Evolutionary conservation across 2,888 invertebrate species (phyloP), one percentile per base, ranked within the genome.

Genomic region (Tachystola acroxantha): DNA sequence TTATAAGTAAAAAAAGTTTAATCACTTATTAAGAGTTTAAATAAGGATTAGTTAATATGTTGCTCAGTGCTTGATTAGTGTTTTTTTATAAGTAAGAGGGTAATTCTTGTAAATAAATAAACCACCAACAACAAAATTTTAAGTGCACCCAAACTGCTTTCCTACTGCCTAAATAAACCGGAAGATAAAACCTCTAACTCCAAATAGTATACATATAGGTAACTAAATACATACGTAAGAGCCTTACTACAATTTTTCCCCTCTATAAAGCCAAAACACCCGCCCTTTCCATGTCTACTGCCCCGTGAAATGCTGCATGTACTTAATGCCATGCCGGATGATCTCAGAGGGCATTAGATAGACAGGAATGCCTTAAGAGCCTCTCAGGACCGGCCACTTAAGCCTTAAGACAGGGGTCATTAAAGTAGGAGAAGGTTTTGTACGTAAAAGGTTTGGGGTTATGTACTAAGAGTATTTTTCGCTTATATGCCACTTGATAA

Each of bases 271-370:
- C 34, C 10, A 11, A 16, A 29, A 13, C 9, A 14, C n/a, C 56
- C 65, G 60, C 70, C 70, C 57, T 52, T 64, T 64, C 54, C 57
- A 37, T 72, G 67, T 69, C 57, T 50, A 55, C 47, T 48, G 50
- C 46, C 45, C 58, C 52, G 50, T 55, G 53, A 59, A 59, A 50
- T 50, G 56, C 59, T 42, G 30, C 43, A 42, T 42, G 47, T 46
- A 52, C 64, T 64, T 68, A 68, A 68, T 54, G 46, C 46, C 42
- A 40, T 32, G 29, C 33, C 37, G 41, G 42, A 42, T 42, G 40
- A 46, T 43, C 42, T 46, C 35, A 22, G 29, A 27, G 13, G 11
- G 34, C 32, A 40, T 37, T 34, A 40, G 39, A 38, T 32, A 36
- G 42, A 41, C 35, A 35, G 31, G 25, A 39, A 26, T 34, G 24